Evolutionary conservation across 2,888 invertebrate genomes (phyloP), one percentile per base, ranked within the genome.

Genomic region (Gymnoscelis rufifasciata): DNA sequence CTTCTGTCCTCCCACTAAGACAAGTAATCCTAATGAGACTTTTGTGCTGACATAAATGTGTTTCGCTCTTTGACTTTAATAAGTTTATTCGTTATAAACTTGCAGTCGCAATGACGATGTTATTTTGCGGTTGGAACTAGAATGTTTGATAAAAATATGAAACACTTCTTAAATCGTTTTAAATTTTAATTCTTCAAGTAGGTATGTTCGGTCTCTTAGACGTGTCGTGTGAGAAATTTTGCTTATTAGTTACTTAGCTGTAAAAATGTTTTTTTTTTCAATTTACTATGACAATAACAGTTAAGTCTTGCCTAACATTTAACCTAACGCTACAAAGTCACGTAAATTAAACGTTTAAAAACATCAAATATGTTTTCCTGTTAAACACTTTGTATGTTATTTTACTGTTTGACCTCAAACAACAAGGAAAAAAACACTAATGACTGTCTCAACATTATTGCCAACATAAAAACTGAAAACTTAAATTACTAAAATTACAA

Each of bases 1-100:
- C 19, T 42, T 35, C 39, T 54, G 53, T 57, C 53, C 53, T 47
- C 52, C 57, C 47, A 51, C 52, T 33, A 47, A 35, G 42, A 39
- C 26, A 47, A 53, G 51, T 42, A 28, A 40, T 12, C 29, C 29
- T 11, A 45, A 38, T 40, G 24, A 14, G 19, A 38, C 38, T 43
- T 11, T 12, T 36, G 26, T 43, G 33, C n/a, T 23, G 12, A 24
- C 31, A 14, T 31, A 19, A 19, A 19, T 5, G 19, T 19, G 19
- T 19, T 19, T 19, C n/a, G 5, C 19, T 19, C 19, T 19, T 19
- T 19, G 19, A 19, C 19, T 19, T 19, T 19, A 19, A 19, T 19
- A 19, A 19, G 19, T 19, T 19, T 19, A 19, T 19, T 19, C 19
- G 19, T 19, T 19, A 5, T 19, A 3, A 19, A 19, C 24, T n/a